Base-by-base conservation (phyloP, 2,888 invertebrate species). In the Hydriomena furcata region DNA sequence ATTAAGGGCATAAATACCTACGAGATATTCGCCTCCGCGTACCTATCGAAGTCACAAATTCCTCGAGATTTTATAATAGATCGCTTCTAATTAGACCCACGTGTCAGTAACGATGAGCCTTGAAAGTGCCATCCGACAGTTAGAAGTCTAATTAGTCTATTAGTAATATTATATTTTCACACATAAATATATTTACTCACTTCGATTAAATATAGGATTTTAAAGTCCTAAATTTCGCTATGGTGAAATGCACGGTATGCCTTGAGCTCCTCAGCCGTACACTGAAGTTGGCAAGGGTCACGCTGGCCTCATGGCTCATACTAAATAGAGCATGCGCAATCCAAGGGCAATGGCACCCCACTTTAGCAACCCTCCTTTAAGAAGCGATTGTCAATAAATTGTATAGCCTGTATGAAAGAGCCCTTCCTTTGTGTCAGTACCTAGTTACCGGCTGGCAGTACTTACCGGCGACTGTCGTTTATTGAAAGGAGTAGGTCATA, bases 241-340 rank as follows among this genome's bases (percentile, higher is more conserved):
- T 56, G 61, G 52, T 52, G 57, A 63, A 59, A 60, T 69, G 51
- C 65, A 68, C 73, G 60, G 70, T 69, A 53, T 62, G 61, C 69
- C 66, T 65, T 61, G 67, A 68, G 73, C 68, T 71, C 65, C 75
- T 76, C 82, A 81, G 83, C 79, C 79, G 81, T 76, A 70, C 68
- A 87, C 85, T 86, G 82, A 81, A 80, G 80, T 82, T 72, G 73
- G 67, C 71, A 66, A 74, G 77, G 76, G 79, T 72, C 80, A 71
- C 70, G 64, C 68, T 71, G 72, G 68, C 66, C 68, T 61, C 65
- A 60, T 56, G 68, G 66, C 68, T 61, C 65, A 60, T 56, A 60
- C 69, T 79, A 75, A 80, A 84, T 76, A 58, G 84, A 80, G 86
- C 89, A 89, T 88, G 89, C 90, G 89, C 86, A 45, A 23, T 53